phyloP scores from a whole-genome alignment of 2,113 vertebrate genomes.

The Garra rufa region DNA sequence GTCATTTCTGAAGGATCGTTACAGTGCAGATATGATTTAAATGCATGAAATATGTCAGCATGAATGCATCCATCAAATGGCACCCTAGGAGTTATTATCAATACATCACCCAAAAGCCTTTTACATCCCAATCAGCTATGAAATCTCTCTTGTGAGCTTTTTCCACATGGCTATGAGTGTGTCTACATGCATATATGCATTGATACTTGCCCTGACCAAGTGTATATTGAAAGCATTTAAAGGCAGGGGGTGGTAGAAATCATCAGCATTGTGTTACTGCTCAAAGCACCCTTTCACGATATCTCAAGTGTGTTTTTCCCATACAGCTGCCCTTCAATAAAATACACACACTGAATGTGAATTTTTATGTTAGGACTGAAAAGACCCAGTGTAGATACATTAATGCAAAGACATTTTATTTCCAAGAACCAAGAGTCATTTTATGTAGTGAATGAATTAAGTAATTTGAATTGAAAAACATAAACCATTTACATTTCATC shows the following conservation, averaged over 20 bases:
- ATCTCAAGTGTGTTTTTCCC: neutral
- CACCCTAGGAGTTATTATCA: conserved; percentile 9
- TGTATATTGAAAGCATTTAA: neutral
- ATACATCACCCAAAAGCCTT: conserved; percentile 19
- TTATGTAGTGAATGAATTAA: neutral
- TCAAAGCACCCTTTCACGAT: neutral
- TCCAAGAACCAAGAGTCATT: neutral
- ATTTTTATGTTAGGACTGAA: neutral
- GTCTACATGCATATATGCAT: neutral
- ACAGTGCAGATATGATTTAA: conserved; percentile 20
- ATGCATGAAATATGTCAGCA: conserved; percentile 18
- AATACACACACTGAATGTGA: neutral
- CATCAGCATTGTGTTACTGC: neutral
- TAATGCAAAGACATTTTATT: neutral
- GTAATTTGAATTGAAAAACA: neutral
- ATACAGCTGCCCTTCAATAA: neutral
- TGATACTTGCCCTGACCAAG: neutral
- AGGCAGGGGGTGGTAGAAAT: neutral
- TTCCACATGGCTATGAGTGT: neutral
- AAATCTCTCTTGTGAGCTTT: conserved; percentile 12
- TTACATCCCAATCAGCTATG: conserved; percentile 6
- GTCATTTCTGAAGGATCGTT: conserved; percentile 12
- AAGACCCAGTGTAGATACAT: neutral
- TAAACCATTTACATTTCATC: neutral
- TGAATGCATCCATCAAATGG: conserved; percentile 31